These are phyloP conservation scores for Danio jaintianensis DNA, from an alignment of 2,797 vertebrate species.

Conservation along the genomic window DNA sequence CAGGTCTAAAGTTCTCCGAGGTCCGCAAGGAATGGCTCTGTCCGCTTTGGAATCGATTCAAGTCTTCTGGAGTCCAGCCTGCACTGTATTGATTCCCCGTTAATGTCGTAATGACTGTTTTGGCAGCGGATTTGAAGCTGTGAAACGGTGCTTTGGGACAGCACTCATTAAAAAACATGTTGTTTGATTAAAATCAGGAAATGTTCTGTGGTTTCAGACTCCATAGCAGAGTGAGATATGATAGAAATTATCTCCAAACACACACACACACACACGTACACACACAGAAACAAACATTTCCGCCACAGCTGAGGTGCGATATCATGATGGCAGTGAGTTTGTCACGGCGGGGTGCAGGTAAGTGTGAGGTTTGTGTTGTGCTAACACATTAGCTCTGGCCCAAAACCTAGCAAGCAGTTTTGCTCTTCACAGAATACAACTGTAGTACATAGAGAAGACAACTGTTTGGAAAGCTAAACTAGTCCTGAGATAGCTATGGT, in stretches of 20 bases:
- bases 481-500: not conserved
- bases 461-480: not conserved
- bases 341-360: constrained; percentile 21
- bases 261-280: constrained; percentile 14
- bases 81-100: constrained; percentile 32
- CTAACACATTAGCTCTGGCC: constrained; percentile 23
- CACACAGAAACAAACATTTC: not conserved
- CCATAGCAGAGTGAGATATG: not conserved
- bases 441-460: too few relatives aligned
- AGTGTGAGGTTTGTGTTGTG: constrained; percentile 28
- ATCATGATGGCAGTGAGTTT: constrained; percentile 15
- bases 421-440: not conserved
- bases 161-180: constrained; percentile 23
- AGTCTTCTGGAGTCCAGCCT: constrained; percentile 5
- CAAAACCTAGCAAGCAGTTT: not conserved
- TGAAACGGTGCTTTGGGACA: not conserved
- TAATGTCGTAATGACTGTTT: constrained; percentile 40
- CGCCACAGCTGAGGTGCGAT: constrained; percentile 31
- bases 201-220: not conserved
- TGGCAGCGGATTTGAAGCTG: not conserved
- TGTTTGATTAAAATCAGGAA: constrained; percentile 15
- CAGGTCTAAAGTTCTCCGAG: constrained; percentile 10
- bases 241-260: constrained; percentile 11
- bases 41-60: constrained; percentile 24
- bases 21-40: constrained; percentile 19